Base-by-base conservation (phyloP, 2,113 vertebrate genomes). In the Datnioides undecimradiatus region DNA sequence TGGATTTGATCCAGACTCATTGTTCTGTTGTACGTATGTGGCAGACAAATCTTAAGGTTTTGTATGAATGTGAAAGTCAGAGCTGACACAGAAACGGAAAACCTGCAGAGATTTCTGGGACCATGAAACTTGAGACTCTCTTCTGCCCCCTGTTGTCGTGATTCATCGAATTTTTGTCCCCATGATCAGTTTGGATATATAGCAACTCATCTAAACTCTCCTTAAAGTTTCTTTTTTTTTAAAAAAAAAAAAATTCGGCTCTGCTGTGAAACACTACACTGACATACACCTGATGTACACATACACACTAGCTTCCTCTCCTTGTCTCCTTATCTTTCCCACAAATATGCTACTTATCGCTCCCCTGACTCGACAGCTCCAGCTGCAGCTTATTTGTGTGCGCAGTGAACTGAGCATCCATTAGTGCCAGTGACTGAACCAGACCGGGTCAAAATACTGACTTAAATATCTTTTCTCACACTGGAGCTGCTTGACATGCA, bases 381-480 rank as follows among this genome's bases (percentile, higher is more conserved):
- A 82, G 82, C 82, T 83, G 82, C 70, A 72, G 75, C 73, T 80
- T 43, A 85, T 88, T 86, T 89, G 55, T 73, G 81, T 73, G 88
- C 16, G 78, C 87, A 87, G 79, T 82, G 73, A 71, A 71, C 58
- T 76, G 85, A 74, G 68, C 62, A 77, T 81, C 71, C 74, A 83
- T 90, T 83, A 85, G 85, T 78, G 64, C 73, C 76, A 33, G 43
- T 76, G 69, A 40, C 55, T 82, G 79, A 83, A 81, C 49, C 79
- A 49, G 36, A 55, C 72, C 60, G 25, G 52, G 21, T 68, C 73
- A 14, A 41, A 63, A 83, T 80, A 67, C 51, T 70, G 34, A 17
- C 40, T 29, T 43, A 2, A 25, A 65, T 57, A 48, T 54, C 5
- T 33, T 59, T 55, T 0, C 29, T 76, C 64, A 23, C 6, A 23